Conservation (phyloP, 2,113 vertebrate genomes). For the Spilogale gracilis region DNA sequence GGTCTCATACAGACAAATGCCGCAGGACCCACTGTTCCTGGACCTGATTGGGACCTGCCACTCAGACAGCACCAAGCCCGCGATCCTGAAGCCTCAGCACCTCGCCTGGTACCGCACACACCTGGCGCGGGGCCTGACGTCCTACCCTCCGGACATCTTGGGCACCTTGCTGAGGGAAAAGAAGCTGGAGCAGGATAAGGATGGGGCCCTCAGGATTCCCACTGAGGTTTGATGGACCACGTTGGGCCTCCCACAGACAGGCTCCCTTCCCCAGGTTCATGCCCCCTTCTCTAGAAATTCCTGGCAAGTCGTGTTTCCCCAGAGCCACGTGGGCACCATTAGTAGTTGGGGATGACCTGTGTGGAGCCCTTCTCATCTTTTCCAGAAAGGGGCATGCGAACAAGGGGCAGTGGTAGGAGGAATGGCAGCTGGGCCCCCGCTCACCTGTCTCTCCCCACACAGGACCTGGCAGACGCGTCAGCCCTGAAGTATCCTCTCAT, state of each 20-base stretch:
- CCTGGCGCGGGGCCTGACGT: conserved; percentile 87
- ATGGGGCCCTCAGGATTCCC: conserved; percentile 84
- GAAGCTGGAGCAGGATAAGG: conserved; percentile 85
- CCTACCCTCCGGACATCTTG: conserved; percentile 89
- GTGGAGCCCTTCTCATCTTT: background rate
- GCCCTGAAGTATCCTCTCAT: conserved; percentile 62
- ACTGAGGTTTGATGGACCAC: conserved; percentile 79
- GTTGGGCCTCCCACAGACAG: background rate
- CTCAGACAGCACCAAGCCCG: conserved; percentile 90
- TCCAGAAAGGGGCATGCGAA: background rate
- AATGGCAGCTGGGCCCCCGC: background rate
- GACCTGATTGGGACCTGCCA: conserved; percentile 96
- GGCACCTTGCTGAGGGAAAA: conserved; percentile 86
- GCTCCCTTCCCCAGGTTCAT: background rate
- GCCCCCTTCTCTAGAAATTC: background rate
- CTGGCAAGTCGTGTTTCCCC: background rate
- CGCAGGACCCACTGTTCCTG: conserved; percentile 93
- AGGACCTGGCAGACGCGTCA: conserved; percentile 74
- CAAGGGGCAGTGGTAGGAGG: background rate
- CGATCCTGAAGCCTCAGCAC: conserved; percentile 90
- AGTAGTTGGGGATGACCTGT: background rate
- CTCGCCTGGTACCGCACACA: conserved; percentile 89
- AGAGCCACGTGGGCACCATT: background rate
- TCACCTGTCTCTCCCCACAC: background rate
- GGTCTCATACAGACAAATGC: conserved; percentile 20